phyloP scores from a whole-genome alignment of 1,140 invertebrate genomes.

The Triops longicaudatus region DNA sequence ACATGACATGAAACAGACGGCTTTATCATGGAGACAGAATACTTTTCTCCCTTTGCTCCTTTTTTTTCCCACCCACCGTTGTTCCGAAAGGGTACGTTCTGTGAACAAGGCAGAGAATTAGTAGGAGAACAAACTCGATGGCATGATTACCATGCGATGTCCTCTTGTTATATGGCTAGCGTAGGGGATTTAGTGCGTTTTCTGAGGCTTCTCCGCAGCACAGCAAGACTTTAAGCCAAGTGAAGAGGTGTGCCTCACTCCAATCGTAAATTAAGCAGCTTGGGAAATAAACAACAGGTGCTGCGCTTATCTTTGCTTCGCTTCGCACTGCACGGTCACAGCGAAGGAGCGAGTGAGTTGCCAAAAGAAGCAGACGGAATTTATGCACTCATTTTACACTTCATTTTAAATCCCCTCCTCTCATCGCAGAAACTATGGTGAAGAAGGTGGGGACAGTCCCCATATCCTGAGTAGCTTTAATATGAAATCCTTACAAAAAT shows the following conservation, averaged over 20 bases:
- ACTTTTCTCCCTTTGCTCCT: neutral
- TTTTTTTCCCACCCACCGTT: neutral
- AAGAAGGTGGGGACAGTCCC: neutral
- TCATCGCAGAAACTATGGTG: neutral
- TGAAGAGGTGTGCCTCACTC: neutral
- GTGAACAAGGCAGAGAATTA: neutral
- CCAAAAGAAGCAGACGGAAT: constrained; percentile 6
- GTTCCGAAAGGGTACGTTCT: neutral
- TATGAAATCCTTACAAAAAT: neutral
- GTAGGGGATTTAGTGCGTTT: neutral
- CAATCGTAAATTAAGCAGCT: constrained; percentile 12
- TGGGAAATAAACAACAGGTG: constrained; percentile 15
- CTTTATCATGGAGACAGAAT: constrained; percentile 12
- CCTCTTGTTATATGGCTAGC: constrained; percentile 6
- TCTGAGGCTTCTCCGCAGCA: neutral
- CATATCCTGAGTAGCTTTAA: neutral
- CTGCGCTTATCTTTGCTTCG: neutral
- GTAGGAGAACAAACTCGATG: neutral
- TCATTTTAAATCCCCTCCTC: neutral
- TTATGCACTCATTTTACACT: constrained; percentile 8
- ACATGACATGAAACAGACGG: constrained; percentile 14
- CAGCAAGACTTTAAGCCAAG: neutral
- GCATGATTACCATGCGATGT: constrained; percentile 2
- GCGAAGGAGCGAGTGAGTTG: neutral
- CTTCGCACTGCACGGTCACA: neutral